Evolutionary conservation across 2,888 invertebrate genomes (phyloP), one percentile per base, ranked within the genome.

Genomic region (Drosophila paramelanica): DNA sequence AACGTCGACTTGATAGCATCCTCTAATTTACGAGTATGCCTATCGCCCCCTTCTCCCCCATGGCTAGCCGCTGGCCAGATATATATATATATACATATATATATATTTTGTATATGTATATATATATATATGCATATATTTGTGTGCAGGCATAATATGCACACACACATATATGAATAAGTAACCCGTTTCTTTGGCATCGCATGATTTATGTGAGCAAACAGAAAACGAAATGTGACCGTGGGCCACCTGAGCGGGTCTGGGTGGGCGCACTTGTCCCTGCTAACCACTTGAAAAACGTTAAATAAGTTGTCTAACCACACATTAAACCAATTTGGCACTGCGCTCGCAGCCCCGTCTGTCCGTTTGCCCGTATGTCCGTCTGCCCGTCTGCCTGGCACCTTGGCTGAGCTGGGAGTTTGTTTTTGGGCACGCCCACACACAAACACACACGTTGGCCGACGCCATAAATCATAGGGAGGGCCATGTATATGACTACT

Each of bases 311-410:
- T 86, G 85, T 86, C 86, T 86, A 86, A 86, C 85, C 85, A 74
- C 85, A 86, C 82, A 86, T 86, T 86, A 89, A 88, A 86, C 89
- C 89, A 80, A 81, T 88, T 89, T 84, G 85, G 88, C 79, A 82
- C 79, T 81, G 59, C 53, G 39, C 57, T 39, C 60, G 64, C 71
- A 56, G 75, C 53, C 65, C 74, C 23, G 23, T 23, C 23, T 23
- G 3, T 3, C 23, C 33, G 27, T 36, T 43, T 39, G 50, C 17
- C 51, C 33, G 31, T 25, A 27, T 70, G 55, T 17, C 11, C 38
- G 17, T 11, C 46, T 53, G 56, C 45, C 53, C 42, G 45, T 36
- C 61, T 67, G 51, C 39, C 73, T 81, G 84, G 75, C 81, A 80
- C 84, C 83, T 83, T 67, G 53, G 31, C 39, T 66, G 33, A 20